Evolutionary conservation across 1,140 invertebrate genomes (phyloP), one percentile per base, ranked within the genome.

Genomic region (Ceratosolen solmsi): DNA sequence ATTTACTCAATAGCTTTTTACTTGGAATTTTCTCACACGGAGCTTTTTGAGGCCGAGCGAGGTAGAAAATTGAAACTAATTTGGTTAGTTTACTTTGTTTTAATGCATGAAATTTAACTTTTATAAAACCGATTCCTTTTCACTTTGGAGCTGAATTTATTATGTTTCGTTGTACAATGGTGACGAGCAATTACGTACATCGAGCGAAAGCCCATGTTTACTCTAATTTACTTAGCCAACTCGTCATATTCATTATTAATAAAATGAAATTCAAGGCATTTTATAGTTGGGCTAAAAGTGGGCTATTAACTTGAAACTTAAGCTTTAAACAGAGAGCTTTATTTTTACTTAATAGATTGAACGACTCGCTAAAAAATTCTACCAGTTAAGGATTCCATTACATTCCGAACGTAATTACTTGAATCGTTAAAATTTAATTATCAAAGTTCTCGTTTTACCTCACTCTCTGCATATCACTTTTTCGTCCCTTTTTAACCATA

Each of bases 1-100:
- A 82, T 82, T 82, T 82, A 72, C 80, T 82, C 63, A 75, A 75
- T 68, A 60, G 72, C 58, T 68, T 81, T 81, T 63, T 73, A 30
- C 46, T 51, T 17, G 3, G n/a, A 70, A 70, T 74, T 74, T 74
- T 65, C 41, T 65, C 49, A 36, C 27, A 17, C 22, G 27, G 2
- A 46, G n/a, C 20, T 73, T 80, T 65, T 80, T 58, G 11, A 63
- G 5, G 22, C 15, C 41, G 30, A 38, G 27, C 15, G 51, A 56
- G n/a, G 65, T 51, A 25, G 30, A 60, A 38, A 65, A 63, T 70
- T 54, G 60, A 75, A 60, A 82, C 74, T 77, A 82, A 82, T 76
- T 82, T 82, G 33, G 49, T 82, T 82, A 58, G 38, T 30, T 65
- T 60, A 51, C 41, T 75, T 74, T 80, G 27, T 72, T 70, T 79